Evolutionary conservation across 2,888 invertebrate species (phyloP), one percentile per base, ranked within the genome.

Genomic region (Drosophila austrosaltans): DNA sequence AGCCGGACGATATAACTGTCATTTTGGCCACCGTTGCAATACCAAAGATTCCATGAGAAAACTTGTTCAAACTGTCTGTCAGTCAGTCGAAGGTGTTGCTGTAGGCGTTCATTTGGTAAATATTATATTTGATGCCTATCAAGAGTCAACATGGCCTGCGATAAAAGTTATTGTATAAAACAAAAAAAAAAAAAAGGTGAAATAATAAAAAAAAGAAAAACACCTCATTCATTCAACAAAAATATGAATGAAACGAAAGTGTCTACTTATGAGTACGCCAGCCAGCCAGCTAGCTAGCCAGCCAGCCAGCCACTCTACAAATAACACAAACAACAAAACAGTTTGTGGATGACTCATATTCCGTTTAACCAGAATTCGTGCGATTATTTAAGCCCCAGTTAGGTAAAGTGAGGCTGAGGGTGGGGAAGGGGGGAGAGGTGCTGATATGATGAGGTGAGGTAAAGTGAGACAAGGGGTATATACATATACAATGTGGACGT

Each of bases 351-450:
- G 85, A 85, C 76, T 85, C 85, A 85, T 79, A 63, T 75, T 64
- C 80, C 64, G 75, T 87, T 85, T 89, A 89, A 67, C 73, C 71
- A 78, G 85, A 85, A 85, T 77, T 85, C 89, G 78, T 79, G 68
- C 72, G 79, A 70, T 83, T 74, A 67, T 71, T 79, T 69, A 83
- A 72, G 75, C 81, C 81, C 59, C 53, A 62, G 44, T 60, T 66
- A 60, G 63, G 44, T 62, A 42, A 10, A 25, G 48, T 48, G 48
- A 48, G 48, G 48, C 22, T 48, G 48, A 12, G 48, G 22, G 48
- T 20, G n/a, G n/a, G 42, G 16, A 16, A 16, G 6, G 6, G 6
- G 30, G 30, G 30, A 1, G 7, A 25, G 48, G 22, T 1, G 48
- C 48, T 48, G 48, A 25, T 48, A 20, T 66, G 66, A 54, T 66